Evolutionary conservation across 2,797 vertebrate genomes (phyloP), one percentile per base, ranked within the genome.

Genomic region (Thalassophryne amazonica): DNA sequence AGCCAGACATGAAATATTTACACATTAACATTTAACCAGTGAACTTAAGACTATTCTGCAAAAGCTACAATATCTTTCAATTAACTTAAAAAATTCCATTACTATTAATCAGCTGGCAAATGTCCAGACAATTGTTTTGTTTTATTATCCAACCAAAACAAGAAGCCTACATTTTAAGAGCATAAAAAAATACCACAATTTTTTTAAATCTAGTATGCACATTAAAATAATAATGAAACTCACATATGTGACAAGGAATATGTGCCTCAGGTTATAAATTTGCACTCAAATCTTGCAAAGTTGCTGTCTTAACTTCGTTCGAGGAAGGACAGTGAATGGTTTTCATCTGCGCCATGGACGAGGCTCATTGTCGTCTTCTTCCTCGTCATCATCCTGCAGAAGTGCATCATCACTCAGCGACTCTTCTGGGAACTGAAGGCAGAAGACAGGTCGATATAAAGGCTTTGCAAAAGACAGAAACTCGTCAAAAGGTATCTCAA

Each of bases 311-410:
- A n/a, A n/a, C n/a, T n/a, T n/a, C 12, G 23, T 22, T 39, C 29
- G 6, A 29, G 28, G 27, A 15, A 6, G 53, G 38, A 15, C 27
- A 0, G 36, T 7, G 15, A 23, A 23, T 14, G 17, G 57, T 73
- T 66, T 94, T 98, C 93, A 99, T 99, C 97, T 97, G 81, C 97
- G 93, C 96, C 97, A 99, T 1, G 96, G 90, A 59, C 96, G 95
- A 51, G 96, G 92, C 84, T 99, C 95, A 22, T 97, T 97, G 81
- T 98, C 96, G 0, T 99, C 97, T 21, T 99, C 97, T 53, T 98
- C 96, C 78, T 99, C 97, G 34, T 99, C 97, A 16, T 99, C 97
- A 15, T 99, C 96, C 86, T 97, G 95, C 83, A 98, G 92, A 79
- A 98, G 85, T 0, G 92, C 92, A 50, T 98, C 94, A 53, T 97